A percentile compares a stretch with the other conserved stretches of the same genome.
These are phyloP conservation scores for Rousettus madagascariensis DNA, from an alignment of 2,797 vertebrate genomes.

Conservation along the genomic window DNA sequence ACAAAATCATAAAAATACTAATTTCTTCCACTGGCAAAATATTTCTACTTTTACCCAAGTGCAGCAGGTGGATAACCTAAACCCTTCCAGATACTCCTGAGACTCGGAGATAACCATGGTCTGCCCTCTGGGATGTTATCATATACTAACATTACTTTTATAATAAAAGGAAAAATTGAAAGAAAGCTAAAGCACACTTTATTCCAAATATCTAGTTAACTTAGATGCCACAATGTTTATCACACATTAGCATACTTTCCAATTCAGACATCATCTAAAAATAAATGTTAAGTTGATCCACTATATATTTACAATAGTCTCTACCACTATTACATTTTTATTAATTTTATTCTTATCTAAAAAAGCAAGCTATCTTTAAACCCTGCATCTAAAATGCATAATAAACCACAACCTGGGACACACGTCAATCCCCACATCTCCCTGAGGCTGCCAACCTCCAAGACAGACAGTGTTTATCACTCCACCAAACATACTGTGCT, in stretches of 20 bases:
- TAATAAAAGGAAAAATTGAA: constrained; percentile 28
- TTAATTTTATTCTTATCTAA: constrained; percentile 21
- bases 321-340: background rate
- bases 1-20: background rate
- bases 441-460: background rate
- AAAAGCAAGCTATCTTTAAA: constrained; percentile 28
- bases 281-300: background rate
- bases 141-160: background rate
- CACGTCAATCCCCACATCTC: background rate
- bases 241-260: background rate
- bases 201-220: background rate
- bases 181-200: background rate
- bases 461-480: background rate
- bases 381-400: background rate
- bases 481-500: background rate
- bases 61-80: constrained; percentile 13
- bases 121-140: background rate
- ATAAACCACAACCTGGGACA: background rate
- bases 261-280: background rate
- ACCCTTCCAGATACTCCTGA: background rate
- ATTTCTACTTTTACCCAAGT: constrained; percentile 31
- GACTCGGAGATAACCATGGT: background rate
- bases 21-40: background rate
- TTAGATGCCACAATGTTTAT: background rate
- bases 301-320: background rate